A percentile compares a stretch with the other conserved stretches of the same genome.
phyloP scores from a whole-genome alignment of 2,888 invertebrate species.

The Xestoiulus laeticollis region DNA sequence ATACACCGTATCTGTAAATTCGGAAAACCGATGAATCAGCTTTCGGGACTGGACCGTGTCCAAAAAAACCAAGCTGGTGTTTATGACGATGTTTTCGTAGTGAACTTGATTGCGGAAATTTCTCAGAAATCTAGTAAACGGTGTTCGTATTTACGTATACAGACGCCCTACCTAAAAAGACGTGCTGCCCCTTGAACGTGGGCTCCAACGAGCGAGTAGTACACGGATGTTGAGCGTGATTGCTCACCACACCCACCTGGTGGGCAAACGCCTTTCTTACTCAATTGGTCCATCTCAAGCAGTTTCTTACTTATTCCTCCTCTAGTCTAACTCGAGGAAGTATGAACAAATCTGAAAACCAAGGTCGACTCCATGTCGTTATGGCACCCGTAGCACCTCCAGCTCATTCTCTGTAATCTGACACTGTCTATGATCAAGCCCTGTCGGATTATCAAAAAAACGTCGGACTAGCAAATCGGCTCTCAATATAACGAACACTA shows the following conservation, averaged over 20 bases:
- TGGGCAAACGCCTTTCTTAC: background rate
- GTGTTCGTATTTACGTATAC: background rate
- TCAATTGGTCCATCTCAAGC: no score
- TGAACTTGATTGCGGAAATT: background rate
- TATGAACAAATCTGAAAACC: no score
- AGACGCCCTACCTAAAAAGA: background rate
- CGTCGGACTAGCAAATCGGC: no score
- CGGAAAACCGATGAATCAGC: constrained; percentile 6
- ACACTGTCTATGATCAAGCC: no score
- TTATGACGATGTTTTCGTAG: background rate
- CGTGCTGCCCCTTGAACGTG: background rate
- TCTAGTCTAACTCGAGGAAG: no score
- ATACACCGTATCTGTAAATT: background rate
- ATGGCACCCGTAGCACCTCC: no score
- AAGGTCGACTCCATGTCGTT: no score
- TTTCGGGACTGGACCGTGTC: background rate
- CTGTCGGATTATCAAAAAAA: no score
- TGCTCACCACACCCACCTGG: background rate
- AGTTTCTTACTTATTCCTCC: no score
- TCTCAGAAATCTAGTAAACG: background rate
- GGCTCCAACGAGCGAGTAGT: background rate
- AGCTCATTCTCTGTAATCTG: no score
- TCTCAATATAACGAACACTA: no score
- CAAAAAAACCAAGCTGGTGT: background rate
- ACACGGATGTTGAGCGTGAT: background rate